A percentile compares a stretch with the other conserved stretches of the same genome.
phyloP scores from a whole-genome alignment of 2,797 vertebrate species.

The Arvicola amphibius region DNA sequence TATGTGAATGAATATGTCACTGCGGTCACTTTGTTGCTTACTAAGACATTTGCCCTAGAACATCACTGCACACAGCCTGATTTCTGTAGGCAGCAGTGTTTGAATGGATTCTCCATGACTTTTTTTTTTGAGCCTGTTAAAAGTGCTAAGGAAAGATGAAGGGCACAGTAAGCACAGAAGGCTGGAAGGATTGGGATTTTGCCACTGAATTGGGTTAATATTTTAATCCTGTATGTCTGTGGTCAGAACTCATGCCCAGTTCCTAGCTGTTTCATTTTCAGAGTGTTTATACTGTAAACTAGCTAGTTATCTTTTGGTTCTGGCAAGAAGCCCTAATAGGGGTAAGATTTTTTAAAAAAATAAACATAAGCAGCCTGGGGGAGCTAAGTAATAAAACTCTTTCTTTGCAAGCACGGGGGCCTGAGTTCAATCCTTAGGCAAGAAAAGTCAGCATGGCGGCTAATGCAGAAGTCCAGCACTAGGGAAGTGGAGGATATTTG shows the following conservation, averaged over 20 bases:
- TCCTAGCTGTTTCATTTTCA: slow-evolving; percentile 12
- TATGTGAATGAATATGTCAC: not conserved
- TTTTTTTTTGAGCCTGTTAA: not conserved
- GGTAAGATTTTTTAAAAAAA: slow-evolving; percentile 32
- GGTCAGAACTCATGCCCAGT: slow-evolving; percentile 5
- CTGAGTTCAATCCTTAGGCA: not conserved
- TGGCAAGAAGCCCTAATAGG: not conserved
- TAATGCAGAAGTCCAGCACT: not conserved
- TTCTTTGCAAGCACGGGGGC: not conserved
- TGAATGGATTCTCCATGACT: not conserved
- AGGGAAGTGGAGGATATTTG: not conserved
- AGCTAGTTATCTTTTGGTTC: slow-evolving; percentile 4
- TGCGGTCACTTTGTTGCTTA: not conserved
- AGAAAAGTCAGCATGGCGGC: not conserved
- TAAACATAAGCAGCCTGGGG: not conserved
- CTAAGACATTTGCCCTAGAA: not conserved
- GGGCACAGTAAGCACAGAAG: not conserved
- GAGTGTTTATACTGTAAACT: not conserved
- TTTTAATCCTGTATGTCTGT: not conserved
- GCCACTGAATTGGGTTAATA: not conserved
- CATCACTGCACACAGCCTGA: not conserved
- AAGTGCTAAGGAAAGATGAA: not conserved
- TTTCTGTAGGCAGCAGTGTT: not conserved
- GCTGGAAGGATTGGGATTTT: not conserved
- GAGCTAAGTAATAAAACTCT: not conserved